phyloP scores from a whole-genome alignment of 2,113 vertebrate species.

The Taurulus bubalis region DNA sequence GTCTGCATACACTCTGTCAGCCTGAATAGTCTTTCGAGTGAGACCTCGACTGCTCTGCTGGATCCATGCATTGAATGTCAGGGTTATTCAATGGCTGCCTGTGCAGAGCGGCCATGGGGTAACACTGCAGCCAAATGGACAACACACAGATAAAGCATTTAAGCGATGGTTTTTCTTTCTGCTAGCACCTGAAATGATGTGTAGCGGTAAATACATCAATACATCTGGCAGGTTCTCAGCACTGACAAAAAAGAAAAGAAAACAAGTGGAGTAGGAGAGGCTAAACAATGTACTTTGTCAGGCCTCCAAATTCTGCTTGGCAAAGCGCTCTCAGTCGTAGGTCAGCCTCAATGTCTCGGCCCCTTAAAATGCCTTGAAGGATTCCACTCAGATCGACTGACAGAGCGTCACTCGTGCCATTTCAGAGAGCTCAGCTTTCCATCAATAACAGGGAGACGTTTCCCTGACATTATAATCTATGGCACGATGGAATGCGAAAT shows the following conservation, averaged over 20 bases:
- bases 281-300: slow-evolving; percentile 81
- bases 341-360: slow-evolving; percentile 61
- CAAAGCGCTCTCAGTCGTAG: slow-evolving; percentile 64
- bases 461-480: slow-evolving; percentile 43
- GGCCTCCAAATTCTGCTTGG: slow-evolving; percentile 71
- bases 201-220: slow-evolving; percentile 49
- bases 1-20: slow-evolving; percentile 67
- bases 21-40: slow-evolving; percentile 65
- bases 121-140: slow-evolving; percentile 60
- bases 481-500: slow-evolving; percentile 41
- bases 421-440: slow-evolving; percentile 61
- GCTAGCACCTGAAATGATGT: slow-evolving; percentile 76
- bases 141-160: slow-evolving; percentile 67
- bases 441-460: slow-evolving; percentile 52
- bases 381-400: slow-evolving; percentile 66
- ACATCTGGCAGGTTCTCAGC: slow-evolving; percentile 76
- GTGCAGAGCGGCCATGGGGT: slow-evolving; percentile 57
- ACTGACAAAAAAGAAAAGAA: slow-evolving; percentile 46
- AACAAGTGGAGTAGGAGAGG: slow-evolving; percentile 62
- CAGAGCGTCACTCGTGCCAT: slow-evolving; percentile 54
- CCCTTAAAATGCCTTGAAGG: slow-evolving; percentile 70
- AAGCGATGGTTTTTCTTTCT: slow-evolving; percentile 75
- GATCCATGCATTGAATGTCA: slow-evolving; percentile 64
- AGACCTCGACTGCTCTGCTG: slow-evolving; percentile 59
- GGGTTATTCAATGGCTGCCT: slow-evolving; percentile 62